These are phyloP conservation scores for Tribolium freemani DNA, from an alignment of 2,888 invertebrate species.

Conservation along the genomic window DNA sequence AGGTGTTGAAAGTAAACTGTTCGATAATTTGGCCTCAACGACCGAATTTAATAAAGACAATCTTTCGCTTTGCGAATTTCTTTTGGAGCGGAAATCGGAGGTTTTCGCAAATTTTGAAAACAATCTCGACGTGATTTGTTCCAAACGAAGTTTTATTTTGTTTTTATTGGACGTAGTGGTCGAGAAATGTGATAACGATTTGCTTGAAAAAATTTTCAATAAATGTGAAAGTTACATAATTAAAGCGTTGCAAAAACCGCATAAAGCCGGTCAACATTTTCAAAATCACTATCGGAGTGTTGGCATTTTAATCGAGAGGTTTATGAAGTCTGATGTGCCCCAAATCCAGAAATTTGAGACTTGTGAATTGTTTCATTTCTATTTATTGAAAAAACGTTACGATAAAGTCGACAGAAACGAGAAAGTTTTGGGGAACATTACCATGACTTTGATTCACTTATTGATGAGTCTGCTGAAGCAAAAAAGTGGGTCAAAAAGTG, in stretches of 20 bases:
- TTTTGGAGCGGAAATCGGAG: constrained; percentile 72
- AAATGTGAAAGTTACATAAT: constrained; percentile 75
- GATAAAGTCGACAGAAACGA: constrained; percentile 67
- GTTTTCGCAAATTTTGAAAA: constrained; percentile 69
- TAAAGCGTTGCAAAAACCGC: constrained; percentile 78
- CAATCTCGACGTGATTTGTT: constrained; percentile 69
- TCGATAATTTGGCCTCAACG: constrained; percentile 70
- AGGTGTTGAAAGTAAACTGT: constrained; percentile 70
- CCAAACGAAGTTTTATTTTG: constrained; percentile 76
- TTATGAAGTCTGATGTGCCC: constrained; percentile 74
- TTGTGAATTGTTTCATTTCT: constrained; percentile 73
- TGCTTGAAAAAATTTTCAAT: constrained; percentile 72
- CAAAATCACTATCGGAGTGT: constrained; percentile 74
- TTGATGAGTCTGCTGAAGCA: constrained; percentile 69
- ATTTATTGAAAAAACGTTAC: constrained; percentile 72
- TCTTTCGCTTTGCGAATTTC: constrained; percentile 71
- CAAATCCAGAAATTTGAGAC: constrained; percentile 77
- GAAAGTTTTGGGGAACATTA: constrained; percentile 70
- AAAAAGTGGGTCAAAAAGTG: constrained; percentile 32
- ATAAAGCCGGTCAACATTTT: constrained; percentile 78
- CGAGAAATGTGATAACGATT: constrained; percentile 67
- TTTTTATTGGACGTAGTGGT: constrained; percentile 72
- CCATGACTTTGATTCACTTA: constrained; percentile 72
- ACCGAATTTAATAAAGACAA: constrained; percentile 73
- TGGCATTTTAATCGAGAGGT: constrained; percentile 72